Evolutionary conservation across 2,113 vertebrate genomes (phyloP), one percentile per base, ranked within the genome.

Genomic region (Sturnus vulgaris): DNA sequence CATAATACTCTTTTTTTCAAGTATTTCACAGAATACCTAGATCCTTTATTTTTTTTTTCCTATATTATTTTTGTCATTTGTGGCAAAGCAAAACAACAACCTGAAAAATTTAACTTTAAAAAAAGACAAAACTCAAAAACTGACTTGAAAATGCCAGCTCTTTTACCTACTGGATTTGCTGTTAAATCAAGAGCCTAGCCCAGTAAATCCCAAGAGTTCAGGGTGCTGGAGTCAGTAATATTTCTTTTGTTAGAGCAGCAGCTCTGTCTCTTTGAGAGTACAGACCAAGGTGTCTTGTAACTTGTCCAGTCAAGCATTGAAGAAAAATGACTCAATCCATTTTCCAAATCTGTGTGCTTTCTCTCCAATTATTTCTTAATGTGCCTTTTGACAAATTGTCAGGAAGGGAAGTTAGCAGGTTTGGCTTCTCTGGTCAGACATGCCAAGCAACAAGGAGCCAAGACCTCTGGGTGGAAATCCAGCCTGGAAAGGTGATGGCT

Each of bases 301-400:
- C 85, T 95, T 95, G 92, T 69, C 94, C 91, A 96, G 86, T 88
- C 95, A 96, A 96, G 96, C 93, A 94, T 10, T 82, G 86, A 97
- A 96, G 96, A 98, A 98, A 98, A 98, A 98, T 96, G 68, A 86
- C 80, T 97, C 95, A 87, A 96, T 95, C 82, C 70, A 91, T 97
- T 96, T 81, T 28, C 95, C 97, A 97, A 96, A 96, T 93, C 86
- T 82, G 88, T 88, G 79, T 91, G 55, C 83, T 96, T 97, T 97
- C 88, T 94, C 92, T 87, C 75, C 92, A 97, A 96, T 97, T 97
- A 97, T 96, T 96, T 97, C 97, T 94, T 97, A 98, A 98, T 97
- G 89, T 95, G 81, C 75, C 59, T 96, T 98, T 93, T 96, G 93
- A 97, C 95, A 97, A 94, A 96, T 88, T 93, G 82, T 96, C 86